Conservation (phyloP, 2,113 vertebrate genomes). For the Balaenoptera acutorostrata region DNA sequence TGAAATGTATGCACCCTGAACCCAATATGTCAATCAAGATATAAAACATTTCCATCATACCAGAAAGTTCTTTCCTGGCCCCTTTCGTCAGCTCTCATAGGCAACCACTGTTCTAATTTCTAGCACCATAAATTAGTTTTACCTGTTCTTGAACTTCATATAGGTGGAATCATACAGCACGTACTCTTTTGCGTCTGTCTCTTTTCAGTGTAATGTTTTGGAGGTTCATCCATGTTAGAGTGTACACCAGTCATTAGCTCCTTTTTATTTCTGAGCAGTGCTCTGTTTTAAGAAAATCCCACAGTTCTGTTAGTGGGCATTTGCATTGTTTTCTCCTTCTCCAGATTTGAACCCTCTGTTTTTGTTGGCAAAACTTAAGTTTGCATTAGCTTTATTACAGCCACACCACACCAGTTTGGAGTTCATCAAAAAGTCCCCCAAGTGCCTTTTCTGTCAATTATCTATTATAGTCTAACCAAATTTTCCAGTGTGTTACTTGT, state of each 20-base stretch:
- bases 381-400: not conserved
- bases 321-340: not conserved
- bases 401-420: not conserved
- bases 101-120: not conserved
- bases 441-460: not conserved
- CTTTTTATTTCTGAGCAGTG: not conserved
- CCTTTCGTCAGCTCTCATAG: not conserved
- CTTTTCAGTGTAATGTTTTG: not conserved
- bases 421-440: not conserved
- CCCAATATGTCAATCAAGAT: not conserved
- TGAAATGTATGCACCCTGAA: not conserved
- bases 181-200: not conserved
- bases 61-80: not conserved
- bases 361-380: not conserved
- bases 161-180: not conserved
- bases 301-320: too few relatives aligned
- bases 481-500: not conserved
- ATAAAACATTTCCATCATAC: not conserved
- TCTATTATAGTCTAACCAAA: not conserved
- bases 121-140: not conserved
- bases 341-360: not conserved
- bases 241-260: not conserved
- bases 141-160: not conserved
- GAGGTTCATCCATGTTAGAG: not conserved
- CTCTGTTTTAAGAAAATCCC: not conserved